A percentile compares a stretch with the other conserved stretches of the same genome.
Evolutionary conservation across 2,888 invertebrate genomes (phyloP).

Genomic region (Drosophila diplacantha): DNA sequence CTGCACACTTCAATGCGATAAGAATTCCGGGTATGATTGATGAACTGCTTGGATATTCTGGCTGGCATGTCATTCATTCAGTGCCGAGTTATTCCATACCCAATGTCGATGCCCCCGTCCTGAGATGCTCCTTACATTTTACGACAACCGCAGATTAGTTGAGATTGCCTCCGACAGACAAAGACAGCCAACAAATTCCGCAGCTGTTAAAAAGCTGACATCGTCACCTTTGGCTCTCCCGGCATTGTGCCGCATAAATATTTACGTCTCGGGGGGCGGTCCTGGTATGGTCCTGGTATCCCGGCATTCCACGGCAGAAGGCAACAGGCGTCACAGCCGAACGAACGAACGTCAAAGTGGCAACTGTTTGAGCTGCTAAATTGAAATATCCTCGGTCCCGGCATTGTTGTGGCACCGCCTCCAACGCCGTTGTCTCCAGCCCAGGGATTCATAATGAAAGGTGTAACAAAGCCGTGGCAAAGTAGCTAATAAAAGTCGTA

Average conservation of each 20-base stretch:
- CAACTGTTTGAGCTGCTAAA: conserved; percentile 70
- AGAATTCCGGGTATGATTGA: conserved; percentile 60
- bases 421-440: conserved; percentile 10
- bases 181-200: conserved; percentile 66
- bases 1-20: conserved; percentile 50
- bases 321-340: conserved; percentile 34
- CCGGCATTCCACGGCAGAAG: conserved; percentile 50
- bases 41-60: conserved; percentile 52
- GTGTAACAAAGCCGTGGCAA: conserved; percentile 66
- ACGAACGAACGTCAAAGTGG: conserved; percentile 65
- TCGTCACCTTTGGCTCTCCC: conserved; percentile 61
- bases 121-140: conserved; percentile 49
- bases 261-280: conserved; percentile 52
- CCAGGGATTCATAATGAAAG: conserved; percentile 56
- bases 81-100: conserved; percentile 59
- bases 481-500: conserved; percentile 67
- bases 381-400: conserved; percentile 66
- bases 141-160: conserved; percentile 68
- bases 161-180: conserved; percentile 54
- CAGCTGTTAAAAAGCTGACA: conserved; percentile 70
- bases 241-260: conserved; percentile 64
- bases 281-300: conserved; percentile 4
- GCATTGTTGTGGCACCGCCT: conserved; percentile 61
- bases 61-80: conserved; percentile 40
- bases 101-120: neutral